Conservation (phyloP, 2,888 invertebrate species). For the Euspilapteryx auroguttella region DNA sequence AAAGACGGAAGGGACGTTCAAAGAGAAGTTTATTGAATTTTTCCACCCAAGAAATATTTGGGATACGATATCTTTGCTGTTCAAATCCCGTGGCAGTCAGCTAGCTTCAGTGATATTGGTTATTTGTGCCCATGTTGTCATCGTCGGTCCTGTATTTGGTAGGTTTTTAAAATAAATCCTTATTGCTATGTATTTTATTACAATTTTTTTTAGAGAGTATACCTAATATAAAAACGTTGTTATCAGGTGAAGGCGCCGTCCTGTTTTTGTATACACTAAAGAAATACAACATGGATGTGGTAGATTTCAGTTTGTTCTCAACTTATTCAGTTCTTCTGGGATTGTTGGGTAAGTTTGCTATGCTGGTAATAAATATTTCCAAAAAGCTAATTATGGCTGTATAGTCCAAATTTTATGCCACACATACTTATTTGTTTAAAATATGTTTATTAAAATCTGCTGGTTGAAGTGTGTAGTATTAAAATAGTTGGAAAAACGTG, state of each 20-base stretch:
- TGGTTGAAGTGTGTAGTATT: too few relatives aligned
- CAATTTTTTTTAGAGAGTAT: too few relatives aligned
- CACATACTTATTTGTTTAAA: too few relatives aligned
- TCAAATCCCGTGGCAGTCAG: constrained; percentile 19
- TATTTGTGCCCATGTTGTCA: constrained; percentile 35
- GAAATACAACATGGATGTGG: constrained; percentile 53
- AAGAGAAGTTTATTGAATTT: constrained; percentile 21
- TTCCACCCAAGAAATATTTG: constrained; percentile 34
- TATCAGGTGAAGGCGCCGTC: constrained; percentile 54
- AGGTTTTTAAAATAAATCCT: constrained; percentile 10
- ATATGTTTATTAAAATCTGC: background rate
- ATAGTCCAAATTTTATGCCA: too few relatives aligned
- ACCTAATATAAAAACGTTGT: background rate
- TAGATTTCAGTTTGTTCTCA: constrained; percentile 49
- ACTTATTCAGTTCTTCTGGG: constrained; percentile 51
- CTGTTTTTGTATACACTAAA: constrained; percentile 46
- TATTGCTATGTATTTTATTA: background rate
- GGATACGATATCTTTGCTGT: constrained; percentile 39
- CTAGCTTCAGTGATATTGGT: constrained; percentile 28
- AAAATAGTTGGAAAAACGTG: too few relatives aligned
- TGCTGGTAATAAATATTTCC: too few relatives aligned
- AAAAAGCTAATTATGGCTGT: too few relatives aligned
- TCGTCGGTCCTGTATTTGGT: constrained; percentile 46
- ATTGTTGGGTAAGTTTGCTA: constrained; percentile 48
- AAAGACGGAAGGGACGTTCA: constrained; percentile 20